phyloP scores from a whole-genome alignment of 2,797 vertebrate genomes.

The Lophura swinhoii region DNA sequence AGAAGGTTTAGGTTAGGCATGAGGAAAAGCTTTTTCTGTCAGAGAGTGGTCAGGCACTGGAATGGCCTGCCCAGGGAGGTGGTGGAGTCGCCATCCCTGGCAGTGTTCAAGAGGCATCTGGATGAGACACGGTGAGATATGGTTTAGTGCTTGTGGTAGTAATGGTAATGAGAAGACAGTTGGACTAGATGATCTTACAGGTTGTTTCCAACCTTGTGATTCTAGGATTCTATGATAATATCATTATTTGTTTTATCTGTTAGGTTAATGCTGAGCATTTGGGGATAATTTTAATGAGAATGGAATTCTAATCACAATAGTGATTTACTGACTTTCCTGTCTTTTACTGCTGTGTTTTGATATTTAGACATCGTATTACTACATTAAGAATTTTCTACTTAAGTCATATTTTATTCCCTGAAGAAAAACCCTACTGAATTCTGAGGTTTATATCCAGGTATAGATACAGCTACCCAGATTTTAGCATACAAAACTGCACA shows the following conservation, averaged over 20 bases:
- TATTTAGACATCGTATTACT: not conserved
- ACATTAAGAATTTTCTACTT: not conserved
- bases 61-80: too few relatives aligned
- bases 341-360: not conserved
- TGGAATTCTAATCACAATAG: not conserved
- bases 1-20: too few relatives aligned
- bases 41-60: too few relatives aligned
- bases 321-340: not conserved
- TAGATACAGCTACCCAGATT: not conserved
- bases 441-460: not conserved
- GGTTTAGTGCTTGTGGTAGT: too few relatives aligned
- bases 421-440: not conserved
- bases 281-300: not conserved
- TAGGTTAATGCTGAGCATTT: not conserved
- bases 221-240: not conserved
- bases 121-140: too few relatives aligned
- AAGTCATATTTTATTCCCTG: not conserved
- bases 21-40: too few relatives aligned
- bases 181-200: too few relatives aligned
- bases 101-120: too few relatives aligned
- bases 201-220: too few relatives aligned
- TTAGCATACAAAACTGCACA: accelerated
- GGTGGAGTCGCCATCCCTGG: too few relatives aligned
- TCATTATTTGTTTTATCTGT: not conserved
- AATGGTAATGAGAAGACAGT: too few relatives aligned